Evolutionary conservation across 2,797 vertebrate species (phyloP).

Genomic region (Danio jaintianensis): DNA sequence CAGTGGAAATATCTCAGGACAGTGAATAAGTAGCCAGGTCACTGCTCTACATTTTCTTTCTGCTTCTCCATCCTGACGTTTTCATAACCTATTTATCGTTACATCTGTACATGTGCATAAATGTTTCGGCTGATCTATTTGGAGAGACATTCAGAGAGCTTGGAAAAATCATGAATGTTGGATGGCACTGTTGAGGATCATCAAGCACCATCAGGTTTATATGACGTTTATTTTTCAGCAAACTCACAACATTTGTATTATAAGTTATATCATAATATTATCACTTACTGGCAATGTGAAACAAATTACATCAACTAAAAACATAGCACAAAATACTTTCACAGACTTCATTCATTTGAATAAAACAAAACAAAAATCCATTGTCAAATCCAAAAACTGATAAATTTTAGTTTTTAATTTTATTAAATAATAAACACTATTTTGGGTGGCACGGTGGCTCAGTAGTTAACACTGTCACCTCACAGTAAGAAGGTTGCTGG

Average conservation of each 20-base stretch:
- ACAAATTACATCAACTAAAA: not conserved
- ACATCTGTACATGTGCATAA: conserved; percentile 8
- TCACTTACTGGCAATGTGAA: not conserved
- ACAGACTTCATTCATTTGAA: not conserved
- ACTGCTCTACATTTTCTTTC: conserved; percentile 17
- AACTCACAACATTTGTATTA: not conserved
- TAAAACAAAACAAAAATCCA: too few relatives aligned
- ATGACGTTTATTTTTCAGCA: conserved; percentile 12
- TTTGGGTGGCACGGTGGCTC: too few relatives aligned
- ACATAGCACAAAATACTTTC: conserved; percentile 7
- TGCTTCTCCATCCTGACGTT: not conserved
- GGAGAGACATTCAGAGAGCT: conserved; percentile 9
- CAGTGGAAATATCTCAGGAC: conserved; percentile 14
- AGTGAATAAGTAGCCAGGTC: conserved; percentile 8
- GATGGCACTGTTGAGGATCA: not conserved
- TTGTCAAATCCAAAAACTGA: too few relatives aligned
- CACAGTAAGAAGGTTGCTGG: too few relatives aligned
- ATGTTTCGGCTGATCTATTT: not conserved
- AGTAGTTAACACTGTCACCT: too few relatives aligned
- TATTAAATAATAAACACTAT: too few relatives aligned
- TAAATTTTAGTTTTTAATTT: too few relatives aligned
- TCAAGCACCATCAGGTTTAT: not conserved
- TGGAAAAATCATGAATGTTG: not conserved
- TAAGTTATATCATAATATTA: not conserved
- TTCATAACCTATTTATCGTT: conserved; percentile 25